Conservation (phyloP, 2,113 vertebrate species). For the Sisor rabdophorus region DNA sequence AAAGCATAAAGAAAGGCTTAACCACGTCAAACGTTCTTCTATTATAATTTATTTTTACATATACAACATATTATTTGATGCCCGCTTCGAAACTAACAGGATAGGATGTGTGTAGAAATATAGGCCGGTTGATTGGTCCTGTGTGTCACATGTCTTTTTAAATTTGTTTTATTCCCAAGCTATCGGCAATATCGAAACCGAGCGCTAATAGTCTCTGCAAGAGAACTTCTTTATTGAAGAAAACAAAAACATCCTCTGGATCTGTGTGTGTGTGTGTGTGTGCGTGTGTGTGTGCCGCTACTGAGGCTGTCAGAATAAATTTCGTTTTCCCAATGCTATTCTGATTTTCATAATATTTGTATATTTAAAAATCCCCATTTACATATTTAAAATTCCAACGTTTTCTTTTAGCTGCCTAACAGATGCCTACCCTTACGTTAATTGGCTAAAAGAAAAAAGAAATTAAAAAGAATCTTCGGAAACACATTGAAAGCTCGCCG, state of each 20-base stretch:
- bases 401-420: not conserved
- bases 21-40: not conserved
- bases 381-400: not conserved
- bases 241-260: not conserved
- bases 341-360: slow-evolving; percentile 15
- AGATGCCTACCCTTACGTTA: not conserved
- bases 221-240: slow-evolving; percentile 3
- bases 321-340: not conserved
- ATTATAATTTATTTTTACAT: not conserved
- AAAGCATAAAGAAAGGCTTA: not conserved
- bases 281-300: not conserved
- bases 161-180: not conserved
- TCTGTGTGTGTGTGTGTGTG: not conserved
- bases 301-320: not conserved
- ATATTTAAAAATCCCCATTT: not conserved
- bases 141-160: no score
- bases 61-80: not conserved
- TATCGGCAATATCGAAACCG: not conserved
- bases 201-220: slow-evolving; percentile 13
- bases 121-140: not conserved
- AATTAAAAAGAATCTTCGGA: no score
- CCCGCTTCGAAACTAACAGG: not conserved
- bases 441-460: not conserved
- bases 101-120: no score
- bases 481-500: not conserved